Percentiles rank a stretch among this genome's conserved stretches.
phyloP scores from a whole-genome alignment of 2,888 invertebrate genomes.

The Protodeltote pygarga region DNA sequence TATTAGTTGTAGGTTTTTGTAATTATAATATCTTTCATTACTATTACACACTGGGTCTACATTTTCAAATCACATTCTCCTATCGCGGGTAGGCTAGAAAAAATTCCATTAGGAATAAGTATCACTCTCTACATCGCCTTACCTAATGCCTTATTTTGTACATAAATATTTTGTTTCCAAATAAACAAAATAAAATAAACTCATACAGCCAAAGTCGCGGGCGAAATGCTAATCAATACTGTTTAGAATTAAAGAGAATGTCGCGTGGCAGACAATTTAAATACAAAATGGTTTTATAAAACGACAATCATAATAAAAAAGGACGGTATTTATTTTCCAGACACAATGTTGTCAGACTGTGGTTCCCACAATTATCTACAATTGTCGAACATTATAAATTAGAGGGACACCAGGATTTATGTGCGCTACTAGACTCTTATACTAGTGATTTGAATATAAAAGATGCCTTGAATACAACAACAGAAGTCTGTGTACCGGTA shows the following conservation, averaged over 20 bases:
- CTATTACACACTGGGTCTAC: too few relatives aligned
- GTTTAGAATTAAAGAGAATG: background rate
- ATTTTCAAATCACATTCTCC: too few relatives aligned
- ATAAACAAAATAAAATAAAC: too few relatives aligned
- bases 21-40: too few relatives aligned
- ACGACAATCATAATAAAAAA: slow-evolving; percentile 22
- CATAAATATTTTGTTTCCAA: too few relatives aligned
- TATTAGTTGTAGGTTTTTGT: too few relatives aligned
- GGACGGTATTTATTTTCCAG: slow-evolving; percentile 44
- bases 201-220: too few relatives aligned
- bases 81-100: too few relatives aligned
- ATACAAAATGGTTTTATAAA: slow-evolving; percentile 24
- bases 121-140: too few relatives aligned
- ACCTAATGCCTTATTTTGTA: too few relatives aligned
- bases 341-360: slow-evolving; percentile 61
- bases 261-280: slow-evolving; percentile 6
- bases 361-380: slow-evolving; percentile 71
- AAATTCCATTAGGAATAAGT: too few relatives aligned
- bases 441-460: slow-evolving; percentile 49
- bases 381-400: slow-evolving; percentile 61
- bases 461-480: slow-evolving; percentile 16
- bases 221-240: too few relatives aligned
- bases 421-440: slow-evolving; percentile 58
- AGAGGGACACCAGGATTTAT: slow-evolving; percentile 55
- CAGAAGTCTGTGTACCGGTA: slow-evolving; percentile 61